Percentiles rank a stretch among this genome's conserved stretches.
These are phyloP conservation scores for Lepeophtheirus nordmannii DNA, from an alignment of 2,888 invertebrate species.

Conservation along the genomic window DNA sequence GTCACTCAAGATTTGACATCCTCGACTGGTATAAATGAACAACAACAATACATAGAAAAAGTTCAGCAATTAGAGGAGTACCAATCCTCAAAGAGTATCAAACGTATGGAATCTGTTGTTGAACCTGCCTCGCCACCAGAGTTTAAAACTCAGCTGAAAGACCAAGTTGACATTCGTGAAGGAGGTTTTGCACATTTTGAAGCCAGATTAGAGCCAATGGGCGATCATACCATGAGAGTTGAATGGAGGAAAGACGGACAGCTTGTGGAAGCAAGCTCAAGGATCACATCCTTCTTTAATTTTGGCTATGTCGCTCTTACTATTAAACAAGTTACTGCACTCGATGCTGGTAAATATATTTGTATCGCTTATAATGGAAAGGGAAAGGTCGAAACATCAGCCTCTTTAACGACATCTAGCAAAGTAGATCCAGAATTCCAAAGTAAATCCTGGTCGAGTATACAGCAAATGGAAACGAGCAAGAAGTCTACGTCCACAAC, in stretches of 20 bases:
- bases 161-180: slow-evolving; percentile 63
- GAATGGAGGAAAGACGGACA: slow-evolving; percentile 86
- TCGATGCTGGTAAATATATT: slow-evolving; percentile 76
- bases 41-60: slow-evolving; percentile 75
- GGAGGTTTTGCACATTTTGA: slow-evolving; percentile 90
- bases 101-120: slow-evolving; percentile 59
- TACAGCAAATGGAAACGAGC: slow-evolving; percentile 61
- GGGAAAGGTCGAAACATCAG: slow-evolving; percentile 67
- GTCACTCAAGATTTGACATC: slow-evolving; percentile 26
- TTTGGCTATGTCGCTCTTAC: slow-evolving; percentile 88
- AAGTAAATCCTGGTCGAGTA: slow-evolving; percentile 76
- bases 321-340: slow-evolving; percentile 71
- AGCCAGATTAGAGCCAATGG: slow-evolving; percentile 79
- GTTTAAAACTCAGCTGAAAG: slow-evolving; percentile 74
- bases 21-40: slow-evolving; percentile 72
- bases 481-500: background rate
- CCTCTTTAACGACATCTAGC: slow-evolving; percentile 64
- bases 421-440: slow-evolving; percentile 66
- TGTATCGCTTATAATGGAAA: slow-evolving; percentile 71
- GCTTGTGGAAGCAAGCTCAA: slow-evolving; percentile 73
- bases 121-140: slow-evolving; percentile 65
- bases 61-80: slow-evolving; percentile 79
- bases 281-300: slow-evolving; percentile 81
- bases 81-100: slow-evolving; percentile 56
- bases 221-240: slow-evolving; percentile 71